Evolutionary conservation across 2,113 vertebrate genomes (phyloP), one percentile per base, ranked within the genome.

Genomic region (Cryptotis parvus): DNA sequence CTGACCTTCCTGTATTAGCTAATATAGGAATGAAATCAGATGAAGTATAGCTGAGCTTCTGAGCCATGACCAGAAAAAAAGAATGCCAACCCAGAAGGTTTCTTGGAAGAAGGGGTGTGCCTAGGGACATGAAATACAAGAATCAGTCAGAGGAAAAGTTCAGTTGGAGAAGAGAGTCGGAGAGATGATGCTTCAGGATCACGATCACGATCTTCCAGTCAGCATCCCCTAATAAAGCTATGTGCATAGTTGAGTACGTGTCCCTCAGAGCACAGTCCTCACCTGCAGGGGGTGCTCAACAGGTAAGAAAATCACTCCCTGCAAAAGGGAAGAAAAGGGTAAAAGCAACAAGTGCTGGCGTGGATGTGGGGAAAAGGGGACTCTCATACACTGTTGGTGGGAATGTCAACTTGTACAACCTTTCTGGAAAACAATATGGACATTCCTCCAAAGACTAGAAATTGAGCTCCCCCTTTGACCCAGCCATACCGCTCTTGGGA

Each of bases 171-270:
- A 1, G 20, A 3, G 6, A 6, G 3, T 65, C 20, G 72, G 6
- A 55, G 16, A 63, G 33, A 12, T 1, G 1, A 3, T 18, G 26
- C 66, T 18, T 20, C 4, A 37, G 16, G 16, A 1, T 0, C 4
- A 8, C n/a, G 12, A 83, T 12, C 9, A 3, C 4, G 16, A 3
- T 0, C 37, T 20, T 31, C 3, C 2, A 31, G 22, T 26, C 15
- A 5, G 37, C 12, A n/a, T 4, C 7, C 18, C 22, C n/a, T n/a
- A n/a, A n/a, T n/a, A n/a, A n/a, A n/a, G n/a, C n/a, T n/a, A n/a
- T n/a, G n/a, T n/a, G n/a, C n/a, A n/a, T n/a, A n/a, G 0, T 1
- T 2, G 22, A 70, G 16, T 6, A 3, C 24, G 16, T 3, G 43
- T 4, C 11, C 5, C 3, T 20, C 16, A 9, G 4, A 3, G 6